phyloP scores from a whole-genome alignment of 1,140 invertebrate species.

The Leptoteleia sp. region DNA sequence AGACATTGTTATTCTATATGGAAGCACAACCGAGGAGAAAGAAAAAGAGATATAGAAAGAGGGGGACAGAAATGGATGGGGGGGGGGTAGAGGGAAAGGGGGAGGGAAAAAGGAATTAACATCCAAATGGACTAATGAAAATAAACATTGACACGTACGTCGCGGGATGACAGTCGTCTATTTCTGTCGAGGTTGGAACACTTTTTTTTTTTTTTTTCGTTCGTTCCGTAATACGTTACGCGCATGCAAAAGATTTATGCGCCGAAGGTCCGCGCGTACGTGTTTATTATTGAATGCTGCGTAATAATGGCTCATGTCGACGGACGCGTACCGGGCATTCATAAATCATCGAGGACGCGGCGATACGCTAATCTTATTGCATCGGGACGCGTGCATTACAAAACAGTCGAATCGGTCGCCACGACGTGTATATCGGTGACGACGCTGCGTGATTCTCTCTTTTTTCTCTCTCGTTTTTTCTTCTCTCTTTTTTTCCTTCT shows the following conservation, averaged over 20 bases:
- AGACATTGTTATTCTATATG: slow-evolving; percentile 51
- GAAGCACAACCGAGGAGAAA: slow-evolving; percentile 8
- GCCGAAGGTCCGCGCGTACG: slow-evolving; percentile 68
- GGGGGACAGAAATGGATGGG: too few species aligned
- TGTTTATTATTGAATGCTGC: slow-evolving; percentile 76
- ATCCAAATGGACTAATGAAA: slow-evolving; percentile 58
- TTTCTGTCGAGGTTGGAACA: slow-evolving; percentile 43
- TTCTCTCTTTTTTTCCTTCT: too few species aligned
- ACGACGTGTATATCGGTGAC: slow-evolving; percentile 13
- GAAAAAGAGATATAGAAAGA: background rate
- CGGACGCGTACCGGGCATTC: slow-evolving; percentile 67
- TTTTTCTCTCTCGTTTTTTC: too few species aligned
- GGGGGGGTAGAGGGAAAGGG: too few species aligned
- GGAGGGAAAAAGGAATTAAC: slow-evolving; percentile 22
- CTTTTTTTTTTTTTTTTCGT: slow-evolving; percentile 59
- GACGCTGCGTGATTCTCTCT: slow-evolving; percentile 27
- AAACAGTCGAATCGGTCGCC: slow-evolving; percentile 46
- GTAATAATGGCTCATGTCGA: slow-evolving; percentile 72
- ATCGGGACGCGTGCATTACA: slow-evolving; percentile 58
- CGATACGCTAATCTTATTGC: slow-evolving; percentile 75
- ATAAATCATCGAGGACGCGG: slow-evolving; percentile 73
- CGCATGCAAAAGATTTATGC: slow-evolving; percentile 72
- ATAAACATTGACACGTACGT: slow-evolving; percentile 51
- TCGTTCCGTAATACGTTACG: slow-evolving; percentile 62
- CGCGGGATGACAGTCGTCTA: slow-evolving; percentile 49